These are phyloP conservation scores for Helostoma temminkii DNA, from an alignment of 2,797 vertebrate genomes.

Conservation along the genomic window DNA sequence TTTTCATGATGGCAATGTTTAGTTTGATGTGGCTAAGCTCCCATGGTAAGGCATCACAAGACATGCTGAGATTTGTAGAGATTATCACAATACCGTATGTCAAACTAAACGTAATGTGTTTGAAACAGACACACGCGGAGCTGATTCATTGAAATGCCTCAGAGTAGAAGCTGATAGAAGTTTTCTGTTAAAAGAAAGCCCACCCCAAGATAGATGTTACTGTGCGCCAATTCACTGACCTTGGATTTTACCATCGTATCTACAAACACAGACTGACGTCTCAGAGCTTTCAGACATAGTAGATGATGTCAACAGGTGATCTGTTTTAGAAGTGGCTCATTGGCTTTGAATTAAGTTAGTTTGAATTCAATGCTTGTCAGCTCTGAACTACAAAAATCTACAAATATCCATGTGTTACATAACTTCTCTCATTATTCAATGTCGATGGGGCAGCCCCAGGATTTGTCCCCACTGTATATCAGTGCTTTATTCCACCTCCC, in stretches of 20 bases:
- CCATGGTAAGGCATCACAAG: constrained; percentile 46
- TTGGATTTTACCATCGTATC: constrained; percentile 33
- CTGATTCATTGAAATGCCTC: constrained; percentile 28
- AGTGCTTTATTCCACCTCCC: neutral
- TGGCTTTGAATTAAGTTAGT: constrained; percentile 18
- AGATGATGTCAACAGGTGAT: constrained; percentile 65
- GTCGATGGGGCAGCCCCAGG: constrained; percentile 2
- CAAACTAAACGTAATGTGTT: constrained; percentile 27
- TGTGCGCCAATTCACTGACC: constrained; percentile 34
- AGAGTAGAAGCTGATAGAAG: constrained; percentile 44
- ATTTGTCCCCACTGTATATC: constrained; percentile 25
- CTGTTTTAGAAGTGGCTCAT: constrained; percentile 19
- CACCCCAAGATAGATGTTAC: constrained; percentile 29
- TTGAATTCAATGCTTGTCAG: constrained; percentile 9
- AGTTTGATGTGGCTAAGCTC: constrained; percentile 60
- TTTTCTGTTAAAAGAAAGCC: constrained; percentile 46
- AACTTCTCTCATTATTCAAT: constrained; percentile 22
- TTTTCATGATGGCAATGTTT: constrained; percentile 26
- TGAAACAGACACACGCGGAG: constrained; percentile 39
- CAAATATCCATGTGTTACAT: constrained; percentile 19
- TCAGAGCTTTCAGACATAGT: constrained; percentile 22
- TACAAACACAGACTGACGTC: constrained; percentile 33
- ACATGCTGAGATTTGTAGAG: constrained; percentile 40
- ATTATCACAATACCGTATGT: constrained; percentile 48
- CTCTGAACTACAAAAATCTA: constrained; percentile 17